These are phyloP conservation scores for Phyllotreta cruciferae DNA, from an alignment of 2,888 invertebrate genomes.

Conservation along the genomic window DNA sequence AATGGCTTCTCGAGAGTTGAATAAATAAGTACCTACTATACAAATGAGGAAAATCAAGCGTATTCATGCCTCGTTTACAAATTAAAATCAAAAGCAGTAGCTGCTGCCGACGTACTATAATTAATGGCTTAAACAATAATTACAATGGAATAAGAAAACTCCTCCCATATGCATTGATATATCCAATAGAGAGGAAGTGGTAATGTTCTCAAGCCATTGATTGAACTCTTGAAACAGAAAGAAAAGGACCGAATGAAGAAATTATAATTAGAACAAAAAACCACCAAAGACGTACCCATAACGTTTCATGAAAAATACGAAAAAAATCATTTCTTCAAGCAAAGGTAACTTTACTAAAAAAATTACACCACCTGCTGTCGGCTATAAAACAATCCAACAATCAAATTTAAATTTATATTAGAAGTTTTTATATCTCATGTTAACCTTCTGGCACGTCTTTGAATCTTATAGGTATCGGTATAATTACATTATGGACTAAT, in stretches of 20 bases:
- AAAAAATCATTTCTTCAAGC: neutral
- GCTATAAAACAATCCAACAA: no score
- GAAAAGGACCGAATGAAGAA: constrained; percentile 30
- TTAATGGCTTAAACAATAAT: constrained; percentile 33
- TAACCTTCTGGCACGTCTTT: neutral
- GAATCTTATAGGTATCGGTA: constrained; percentile 14
- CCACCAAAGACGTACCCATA: constrained; percentile 20
- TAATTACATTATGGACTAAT: constrained; percentile 41
- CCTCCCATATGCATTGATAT: constrained; percentile 38
- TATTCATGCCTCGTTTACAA: neutral
- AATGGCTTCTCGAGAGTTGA: no score
- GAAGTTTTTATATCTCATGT: neutral
- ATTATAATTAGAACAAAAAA: constrained; percentile 33
- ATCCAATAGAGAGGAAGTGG: constrained; percentile 39
- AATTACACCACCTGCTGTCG: no score
- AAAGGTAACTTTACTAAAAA: no score
- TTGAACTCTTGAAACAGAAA: constrained; percentile 29
- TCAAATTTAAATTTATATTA: constrained; percentile 5
- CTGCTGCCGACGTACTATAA: constrained; percentile 32
- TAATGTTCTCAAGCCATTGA: constrained; percentile 31
- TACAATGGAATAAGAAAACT: constrained; percentile 34
- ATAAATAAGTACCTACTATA: no score
- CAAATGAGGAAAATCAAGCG: no score
- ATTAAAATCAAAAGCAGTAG: constrained; percentile 21
- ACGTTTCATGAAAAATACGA: neutral